These are phyloP conservation scores for Tryphoninae sp. DNA, from an alignment of 2,888 invertebrate genomes.

Conservation along the genomic window DNA sequence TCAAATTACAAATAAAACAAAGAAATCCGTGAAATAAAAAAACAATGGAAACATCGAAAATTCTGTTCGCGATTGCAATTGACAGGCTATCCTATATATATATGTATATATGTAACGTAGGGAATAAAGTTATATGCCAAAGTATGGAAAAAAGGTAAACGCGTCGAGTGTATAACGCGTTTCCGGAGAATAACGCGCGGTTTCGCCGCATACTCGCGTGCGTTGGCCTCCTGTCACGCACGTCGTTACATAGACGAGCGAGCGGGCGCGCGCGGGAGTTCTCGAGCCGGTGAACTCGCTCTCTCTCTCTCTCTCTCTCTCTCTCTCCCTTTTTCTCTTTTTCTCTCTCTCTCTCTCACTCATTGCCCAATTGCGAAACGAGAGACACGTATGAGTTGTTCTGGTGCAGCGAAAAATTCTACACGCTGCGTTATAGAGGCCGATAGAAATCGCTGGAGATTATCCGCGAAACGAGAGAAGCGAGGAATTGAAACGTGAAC, in stretches of 20 bases:
- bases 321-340: slow-evolving; percentile 9
- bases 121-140: slow-evolving; percentile 16
- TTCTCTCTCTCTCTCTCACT: slow-evolving; percentile 21
- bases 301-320: slow-evolving; percentile 15
- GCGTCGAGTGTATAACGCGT: slow-evolving; percentile 54
- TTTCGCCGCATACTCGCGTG: slow-evolving; percentile 52
- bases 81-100: background rate
- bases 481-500: slow-evolving; percentile 58
- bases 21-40: background rate
- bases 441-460: slow-evolving; percentile 59
- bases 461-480: slow-evolving; percentile 52
- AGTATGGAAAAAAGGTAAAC: slow-evolving; percentile 27
- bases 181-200: slow-evolving; percentile 48
- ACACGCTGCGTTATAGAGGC: slow-evolving; percentile 30
- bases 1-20: background rate
- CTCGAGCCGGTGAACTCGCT: slow-evolving; percentile 50
- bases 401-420: slow-evolving; percentile 41
- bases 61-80: slow-evolving; percentile 31
- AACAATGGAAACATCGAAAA: slow-evolving; percentile 21
- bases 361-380: slow-evolving; percentile 60
- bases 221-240: slow-evolving; percentile 58
- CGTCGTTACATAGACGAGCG: slow-evolving; percentile 51
- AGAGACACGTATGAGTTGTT: slow-evolving; percentile 38
- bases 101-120: background rate
- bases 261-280: slow-evolving; percentile 30